A percentile compares a stretch with the other conserved stretches of the same genome.
These are phyloP conservation scores for Ameiurus melas DNA, from an alignment of 2,113 vertebrate genomes.

Conservation along the genomic window DNA sequence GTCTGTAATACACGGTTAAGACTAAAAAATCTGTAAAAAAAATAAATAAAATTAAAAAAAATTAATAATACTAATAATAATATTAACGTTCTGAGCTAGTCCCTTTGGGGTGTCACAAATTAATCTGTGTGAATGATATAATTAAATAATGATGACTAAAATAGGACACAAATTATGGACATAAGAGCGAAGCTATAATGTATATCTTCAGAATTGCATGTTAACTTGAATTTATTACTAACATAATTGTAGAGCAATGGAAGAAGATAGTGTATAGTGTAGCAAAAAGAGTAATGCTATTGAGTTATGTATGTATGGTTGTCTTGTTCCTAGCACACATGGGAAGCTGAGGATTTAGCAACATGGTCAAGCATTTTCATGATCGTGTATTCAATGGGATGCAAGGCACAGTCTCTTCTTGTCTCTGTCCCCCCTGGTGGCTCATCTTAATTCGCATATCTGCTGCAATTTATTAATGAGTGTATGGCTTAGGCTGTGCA, in stretches of 20 bases:
- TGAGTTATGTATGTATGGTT: background rate
- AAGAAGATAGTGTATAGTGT: background rate
- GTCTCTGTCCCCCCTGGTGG: slow-evolving; percentile 25
- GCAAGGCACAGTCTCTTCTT: slow-evolving; percentile 25
- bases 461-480: slow-evolving; percentile 46
- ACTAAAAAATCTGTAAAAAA: background rate
- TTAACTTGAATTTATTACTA: background rate
- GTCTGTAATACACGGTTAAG: background rate
- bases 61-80: background rate
- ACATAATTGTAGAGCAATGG: background rate
- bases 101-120: background rate
- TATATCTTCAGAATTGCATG: background rate
- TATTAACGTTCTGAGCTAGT: background rate
- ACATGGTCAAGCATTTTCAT: slow-evolving; percentile 24
- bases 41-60: too few relatives aligned
- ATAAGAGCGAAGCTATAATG: background rate
- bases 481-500: slow-evolving; percentile 11
- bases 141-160: background rate
- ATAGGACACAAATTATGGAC: background rate
- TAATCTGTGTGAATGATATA: background rate
- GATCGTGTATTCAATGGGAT: slow-evolving; percentile 38
- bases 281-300: background rate
- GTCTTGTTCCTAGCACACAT: slow-evolving; percentile 1
- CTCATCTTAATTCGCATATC: slow-evolving; percentile 41
- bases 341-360: slow-evolving; percentile 17